Conservation (phyloP, 2,113 vertebrate species). For the Drymodes brunneopygia region DNA sequence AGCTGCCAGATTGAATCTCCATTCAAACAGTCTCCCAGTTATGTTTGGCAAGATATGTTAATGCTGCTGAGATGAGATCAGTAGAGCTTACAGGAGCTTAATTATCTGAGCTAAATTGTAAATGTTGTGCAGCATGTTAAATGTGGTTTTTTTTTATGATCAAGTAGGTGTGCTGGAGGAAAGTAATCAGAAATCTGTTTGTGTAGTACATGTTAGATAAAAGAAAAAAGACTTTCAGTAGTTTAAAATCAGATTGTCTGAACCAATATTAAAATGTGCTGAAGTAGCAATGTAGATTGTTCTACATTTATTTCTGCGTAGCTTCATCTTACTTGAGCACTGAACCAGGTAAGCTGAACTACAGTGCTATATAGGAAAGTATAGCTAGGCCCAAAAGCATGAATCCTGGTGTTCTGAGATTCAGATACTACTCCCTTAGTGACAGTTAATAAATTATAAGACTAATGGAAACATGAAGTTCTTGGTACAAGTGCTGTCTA, state of each 20-base stretch:
- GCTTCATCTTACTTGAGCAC: background rate
- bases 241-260: background rate
- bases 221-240: background rate
- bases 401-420: background rate
- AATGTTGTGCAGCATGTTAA: background rate
- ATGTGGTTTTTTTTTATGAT: background rate
- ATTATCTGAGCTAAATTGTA: background rate
- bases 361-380: background rate
- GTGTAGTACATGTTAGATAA: background rate
- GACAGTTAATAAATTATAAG: background rate
- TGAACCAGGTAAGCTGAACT: background rate
- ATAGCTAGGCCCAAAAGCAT: background rate
- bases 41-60: background rate
- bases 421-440: background rate
- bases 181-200: background rate
- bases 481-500: background rate
- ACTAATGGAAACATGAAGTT: background rate
- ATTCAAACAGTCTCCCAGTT: background rate
- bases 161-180: background rate
- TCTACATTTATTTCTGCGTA: background rate
- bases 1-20: background rate
- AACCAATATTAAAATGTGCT: background rate
- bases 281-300: background rate
- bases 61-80: background rate
- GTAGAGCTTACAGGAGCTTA: background rate